Conservation (phyloP, 2,888 invertebrate genomes). For the Erebia palarica region DNA sequence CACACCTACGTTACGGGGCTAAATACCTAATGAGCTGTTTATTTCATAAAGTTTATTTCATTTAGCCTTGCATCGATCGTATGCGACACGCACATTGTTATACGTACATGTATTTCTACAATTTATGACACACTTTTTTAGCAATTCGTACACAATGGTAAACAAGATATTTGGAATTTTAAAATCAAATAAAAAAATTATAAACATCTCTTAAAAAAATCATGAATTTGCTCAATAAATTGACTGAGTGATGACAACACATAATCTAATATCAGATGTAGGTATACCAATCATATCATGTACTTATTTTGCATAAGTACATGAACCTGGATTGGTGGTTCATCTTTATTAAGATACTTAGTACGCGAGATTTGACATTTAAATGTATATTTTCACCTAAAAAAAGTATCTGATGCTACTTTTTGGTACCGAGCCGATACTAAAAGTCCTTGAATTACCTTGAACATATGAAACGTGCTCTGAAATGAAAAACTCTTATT, state of each 20-base stretch:
- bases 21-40: constrained; percentile 30
- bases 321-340: no score
- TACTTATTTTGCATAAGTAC: no score
- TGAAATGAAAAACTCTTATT: background rate
- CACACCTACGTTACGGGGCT: constrained; percentile 28
- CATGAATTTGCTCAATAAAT: no score
- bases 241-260: no score
- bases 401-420: background rate
- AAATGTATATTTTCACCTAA: background rate
- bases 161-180: background rate
- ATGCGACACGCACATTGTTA: constrained; percentile 31
- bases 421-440: background rate
- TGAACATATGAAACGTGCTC: background rate
- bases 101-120: background rate
- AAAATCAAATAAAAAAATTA: no score
- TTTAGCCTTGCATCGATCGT: constrained; percentile 31
- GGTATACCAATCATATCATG: background rate
- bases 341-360: no score
- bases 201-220: no score
- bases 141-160: background rate
- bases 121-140: background rate
- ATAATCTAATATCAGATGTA: no score
- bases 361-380: no score
- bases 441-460: background rate
- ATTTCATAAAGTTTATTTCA: constrained; percentile 29